Conservation (phyloP, 2,888 invertebrate genomes). For the Parasteatoda lunata region DNA sequence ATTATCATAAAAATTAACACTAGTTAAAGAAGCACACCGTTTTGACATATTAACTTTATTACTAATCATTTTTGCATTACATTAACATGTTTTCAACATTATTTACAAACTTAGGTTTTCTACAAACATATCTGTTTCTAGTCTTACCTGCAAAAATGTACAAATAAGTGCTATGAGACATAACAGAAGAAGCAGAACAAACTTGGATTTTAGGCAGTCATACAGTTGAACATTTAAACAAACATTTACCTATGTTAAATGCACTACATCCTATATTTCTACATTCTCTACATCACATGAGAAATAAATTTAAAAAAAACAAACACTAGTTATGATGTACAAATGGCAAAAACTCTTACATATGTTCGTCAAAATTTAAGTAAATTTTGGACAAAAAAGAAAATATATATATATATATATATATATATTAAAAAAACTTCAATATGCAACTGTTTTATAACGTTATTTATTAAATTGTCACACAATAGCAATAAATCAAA, state of each 20-base stretch:
- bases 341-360: no score
- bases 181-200: neutral
- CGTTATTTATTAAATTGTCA: no score
- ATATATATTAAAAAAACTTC: no score
- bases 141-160: neutral
- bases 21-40: neutral
- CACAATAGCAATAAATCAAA: no score
- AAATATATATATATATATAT: no score
- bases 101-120: conserved; percentile 32
- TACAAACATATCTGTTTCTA: conserved; percentile 7
- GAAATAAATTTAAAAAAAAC: no score
- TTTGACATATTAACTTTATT: conserved; percentile 47
- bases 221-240: neutral
- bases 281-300: no score
- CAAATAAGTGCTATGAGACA: neutral
- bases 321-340: no score
- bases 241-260: neutral
- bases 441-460: no score
- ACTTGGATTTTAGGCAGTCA: neutral
- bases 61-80: conserved; percentile 49
- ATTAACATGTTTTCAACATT: conserved; percentile 19
- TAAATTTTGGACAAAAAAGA: no score
- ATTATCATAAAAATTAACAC: no score
- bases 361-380: no score
- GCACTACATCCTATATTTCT: neutral